Percentiles rank a stretch among this genome's conserved stretches.
phyloP scores from a whole-genome alignment of 2,888 invertebrate genomes.

The Leptothorax acervorum region DNA sequence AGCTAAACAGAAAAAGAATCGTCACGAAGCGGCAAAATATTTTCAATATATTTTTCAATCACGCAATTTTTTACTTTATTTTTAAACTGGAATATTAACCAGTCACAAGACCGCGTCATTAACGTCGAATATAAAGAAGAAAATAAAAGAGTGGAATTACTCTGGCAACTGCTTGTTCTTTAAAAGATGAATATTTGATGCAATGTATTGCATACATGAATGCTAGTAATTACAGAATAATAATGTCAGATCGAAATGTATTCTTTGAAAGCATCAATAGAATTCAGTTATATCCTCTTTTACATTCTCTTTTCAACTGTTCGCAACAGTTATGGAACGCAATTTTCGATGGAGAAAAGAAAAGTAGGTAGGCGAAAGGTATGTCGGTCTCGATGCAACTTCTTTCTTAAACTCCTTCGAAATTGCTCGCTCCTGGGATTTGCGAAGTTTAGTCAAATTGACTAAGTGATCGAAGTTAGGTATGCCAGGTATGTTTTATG shows the following conservation, averaged over 20 bases:
- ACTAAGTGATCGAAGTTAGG: conserved; percentile 45
- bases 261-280: background rate
- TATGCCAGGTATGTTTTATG: conserved; percentile 3
- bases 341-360: conserved; percentile 24
- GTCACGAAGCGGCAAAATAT: background rate
- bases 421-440: conserved; percentile 60
- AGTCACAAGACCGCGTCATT: background rate
- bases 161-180: background rate
- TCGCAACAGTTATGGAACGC: background rate
- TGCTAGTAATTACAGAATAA: background rate
- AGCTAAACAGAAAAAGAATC: background rate
- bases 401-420: conserved; percentile 55
- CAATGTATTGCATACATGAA: background rate
- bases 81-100: background rate
- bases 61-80: background rate
- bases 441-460: conserved; percentile 54
- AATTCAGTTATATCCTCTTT: background rate
- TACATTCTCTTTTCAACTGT: background rate
- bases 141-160: background rate
- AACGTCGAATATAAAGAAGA: background rate
- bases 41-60: conserved; percentile 1
- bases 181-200: conserved; percentile 8
- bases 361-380: conserved; percentile 41
- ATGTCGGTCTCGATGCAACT: conserved; percentile 18
- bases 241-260: background rate